Evolutionary conservation across 2,797 vertebrate genomes (phyloP).

Genomic region (Oophaga sylvatica): DNA sequence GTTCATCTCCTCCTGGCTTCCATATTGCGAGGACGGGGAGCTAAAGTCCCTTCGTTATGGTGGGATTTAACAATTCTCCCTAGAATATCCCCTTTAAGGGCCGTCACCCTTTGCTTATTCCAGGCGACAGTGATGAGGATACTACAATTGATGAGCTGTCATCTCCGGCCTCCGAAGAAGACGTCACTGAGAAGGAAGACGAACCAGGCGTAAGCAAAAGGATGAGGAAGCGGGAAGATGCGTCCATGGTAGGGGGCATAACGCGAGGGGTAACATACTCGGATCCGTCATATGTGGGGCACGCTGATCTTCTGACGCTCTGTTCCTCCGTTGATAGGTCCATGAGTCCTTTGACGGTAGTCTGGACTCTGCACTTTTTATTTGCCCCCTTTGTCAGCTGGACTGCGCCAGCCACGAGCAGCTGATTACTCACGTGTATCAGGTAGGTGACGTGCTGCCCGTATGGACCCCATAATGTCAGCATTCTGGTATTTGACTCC

Average conservation of each 20-base stretch:
- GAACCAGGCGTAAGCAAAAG: slow-evolving; percentile 34
- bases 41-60: no score
- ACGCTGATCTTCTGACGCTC: neutral
- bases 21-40: no score
- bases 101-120: slow-evolving; percentile 52
- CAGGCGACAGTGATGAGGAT: slow-evolving; percentile 79
- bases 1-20: no score
- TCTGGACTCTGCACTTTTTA: slow-evolving; percentile 35
- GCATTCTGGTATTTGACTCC: no score
- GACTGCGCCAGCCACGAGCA: slow-evolving; percentile 91
- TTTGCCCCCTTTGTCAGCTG: slow-evolving; percentile 90
- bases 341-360: neutral
- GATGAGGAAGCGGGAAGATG: neutral
- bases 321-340: neutral
- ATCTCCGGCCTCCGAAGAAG: slow-evolving; percentile 78
- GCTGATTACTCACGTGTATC: slow-evolving; percentile 93
- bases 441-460: slow-evolving; percentile 75
- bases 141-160: slow-evolving; percentile 80
- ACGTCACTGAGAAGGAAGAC: slow-evolving; percentile 72
- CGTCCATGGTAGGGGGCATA: neutral
- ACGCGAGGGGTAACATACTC: no score
- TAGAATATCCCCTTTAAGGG: neutral
- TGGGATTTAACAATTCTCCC: no score
- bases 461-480: neutral
- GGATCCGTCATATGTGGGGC: no score